Evolutionary conservation across 2,113 vertebrate species (phyloP), one percentile per base, ranked within the genome.

Genomic region (Fregetta grallaria): DNA sequence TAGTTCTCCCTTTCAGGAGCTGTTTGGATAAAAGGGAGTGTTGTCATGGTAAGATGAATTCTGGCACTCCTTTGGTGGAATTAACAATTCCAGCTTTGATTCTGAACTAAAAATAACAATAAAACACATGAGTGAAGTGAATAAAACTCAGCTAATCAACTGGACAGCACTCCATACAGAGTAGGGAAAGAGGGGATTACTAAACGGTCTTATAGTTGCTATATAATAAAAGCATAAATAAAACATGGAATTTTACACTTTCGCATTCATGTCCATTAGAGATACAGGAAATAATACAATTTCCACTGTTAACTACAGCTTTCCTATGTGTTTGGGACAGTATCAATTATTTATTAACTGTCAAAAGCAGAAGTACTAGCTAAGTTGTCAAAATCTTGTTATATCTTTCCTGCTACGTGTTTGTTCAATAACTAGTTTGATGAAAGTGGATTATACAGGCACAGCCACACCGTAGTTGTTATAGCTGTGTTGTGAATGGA

Each of bases 41-140:
- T 83, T 87, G 90, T 90, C 89, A 94, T 42, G 81, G 72, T 84
- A 84, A 84, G 72, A 87, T 75, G 68, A 71, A 83, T 95, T 76
- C 63, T 85, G 85, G 50, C 66, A 77, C 3, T 67, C n/a, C 30
- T 92, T 74, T 59, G 49, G 42, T 92, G 59, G 45, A 80, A 76
- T 90, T 72, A 84, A 86, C 36, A 62, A 81, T 77, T 92, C n/a
- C 50, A 74, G 45, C 55, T 94, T 92, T 89, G 68, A 71, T 59
- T 89, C 47, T 70, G 63, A 84, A 56, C 47, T 63, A 74, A 93
- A 94, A 93, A 72, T 63, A 71, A 59, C 32, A 93, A 77, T 45
- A 56, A 78, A 94, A 78, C 52, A 66, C 4, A 16, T 18, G 13
- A 38, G 7, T 40, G 32, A 94, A 83, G 21, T 52, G 63, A 94